These are phyloP conservation scores for Panonychus citri DNA, from an alignment of 1,140 invertebrate species.

Conservation along the genomic window DNA sequence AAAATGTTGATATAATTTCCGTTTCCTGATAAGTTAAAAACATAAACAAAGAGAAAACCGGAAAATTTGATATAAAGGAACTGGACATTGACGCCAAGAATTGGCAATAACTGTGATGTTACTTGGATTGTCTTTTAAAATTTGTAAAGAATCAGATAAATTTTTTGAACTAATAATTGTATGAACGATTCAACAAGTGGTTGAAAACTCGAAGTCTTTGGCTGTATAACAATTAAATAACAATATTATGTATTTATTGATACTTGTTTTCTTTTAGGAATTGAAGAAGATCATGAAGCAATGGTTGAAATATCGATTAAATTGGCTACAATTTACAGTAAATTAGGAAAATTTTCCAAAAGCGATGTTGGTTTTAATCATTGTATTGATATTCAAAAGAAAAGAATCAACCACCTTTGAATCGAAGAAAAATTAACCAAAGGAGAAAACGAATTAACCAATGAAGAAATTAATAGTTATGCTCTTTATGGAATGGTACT, in stretches of 20 bases:
- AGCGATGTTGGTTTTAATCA: constrained; percentile 48
- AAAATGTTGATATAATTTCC: too few relatives aligned
- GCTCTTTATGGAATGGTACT: constrained; percentile 3
- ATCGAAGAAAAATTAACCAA: constrained; percentile 20
- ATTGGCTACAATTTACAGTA: constrained; percentile 26
- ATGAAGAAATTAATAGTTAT: neutral
- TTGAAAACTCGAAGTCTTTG: too few relatives aligned
- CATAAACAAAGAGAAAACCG: too few relatives aligned
- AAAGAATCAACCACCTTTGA: constrained; percentile 24
- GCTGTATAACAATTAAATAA: too few relatives aligned
- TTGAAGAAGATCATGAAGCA: constrained; percentile 40
- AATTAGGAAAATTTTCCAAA: constrained; percentile 36
- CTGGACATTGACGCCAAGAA: constrained; percentile 2
- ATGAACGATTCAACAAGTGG: too few relatives aligned
- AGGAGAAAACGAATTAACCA: constrained; percentile 20
- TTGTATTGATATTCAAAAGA: constrained; percentile 42
- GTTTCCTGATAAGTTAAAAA: too few relatives aligned
- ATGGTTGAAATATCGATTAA: constrained; percentile 46
- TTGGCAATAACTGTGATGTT: neutral
- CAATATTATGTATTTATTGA: too few relatives aligned
- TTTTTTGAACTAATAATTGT: too few relatives aligned
- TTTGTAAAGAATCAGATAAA: neutral
- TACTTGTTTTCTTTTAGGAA: neutral
- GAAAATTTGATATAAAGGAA: neutral
- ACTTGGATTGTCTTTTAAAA: neutral